These are phyloP conservation scores for Dasyprocta punctata DNA, from an alignment of 2,113 vertebrate genomes.

Conservation along the genomic window DNA sequence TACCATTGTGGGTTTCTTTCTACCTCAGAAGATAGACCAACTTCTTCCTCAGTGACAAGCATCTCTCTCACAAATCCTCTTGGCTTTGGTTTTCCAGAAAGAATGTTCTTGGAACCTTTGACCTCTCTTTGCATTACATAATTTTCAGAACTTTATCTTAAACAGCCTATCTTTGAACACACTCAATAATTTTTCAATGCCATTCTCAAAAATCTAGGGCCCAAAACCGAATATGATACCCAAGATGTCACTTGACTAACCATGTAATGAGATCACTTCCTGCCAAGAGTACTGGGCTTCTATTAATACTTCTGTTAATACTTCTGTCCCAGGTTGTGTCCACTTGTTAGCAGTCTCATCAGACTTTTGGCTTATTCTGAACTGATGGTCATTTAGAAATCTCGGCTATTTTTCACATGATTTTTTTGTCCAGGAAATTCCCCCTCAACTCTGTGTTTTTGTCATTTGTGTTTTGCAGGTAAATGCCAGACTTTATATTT, in stretches of 20 bases:
- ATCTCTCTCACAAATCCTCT: background rate
- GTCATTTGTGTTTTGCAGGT: slow-evolving; percentile 28
- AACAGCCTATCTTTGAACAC: background rate
- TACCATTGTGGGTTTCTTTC: background rate
- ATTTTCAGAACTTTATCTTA: slow-evolving; percentile 45
- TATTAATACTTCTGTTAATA: background rate
- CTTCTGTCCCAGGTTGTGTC: background rate
- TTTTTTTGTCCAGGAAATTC: slow-evolving; percentile 50
- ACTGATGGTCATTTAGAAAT: slow-evolving; percentile 47
- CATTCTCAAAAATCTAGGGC: slow-evolving; percentile 24
- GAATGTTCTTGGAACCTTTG: slow-evolving; percentile 16
- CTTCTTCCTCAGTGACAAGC: background rate
- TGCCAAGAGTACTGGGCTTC: background rate
- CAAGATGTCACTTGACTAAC: background rate
- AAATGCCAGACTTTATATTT: slow-evolving; percentile 45
- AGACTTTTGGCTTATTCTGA: slow-evolving; percentile 34
- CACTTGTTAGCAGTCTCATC: slow-evolving; percentile 4
- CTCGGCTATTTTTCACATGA: slow-evolving; percentile 43
- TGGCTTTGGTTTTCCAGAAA: background rate
- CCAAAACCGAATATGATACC: background rate
- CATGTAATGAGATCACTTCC: background rate
- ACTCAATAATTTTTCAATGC: background rate
- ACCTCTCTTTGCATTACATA: background rate
- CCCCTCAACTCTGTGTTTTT: slow-evolving; percentile 34
- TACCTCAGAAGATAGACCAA: background rate